Evolutionary conservation across 2,797 vertebrate species (phyloP).

Genomic region (Danio albolineatus): DNA sequence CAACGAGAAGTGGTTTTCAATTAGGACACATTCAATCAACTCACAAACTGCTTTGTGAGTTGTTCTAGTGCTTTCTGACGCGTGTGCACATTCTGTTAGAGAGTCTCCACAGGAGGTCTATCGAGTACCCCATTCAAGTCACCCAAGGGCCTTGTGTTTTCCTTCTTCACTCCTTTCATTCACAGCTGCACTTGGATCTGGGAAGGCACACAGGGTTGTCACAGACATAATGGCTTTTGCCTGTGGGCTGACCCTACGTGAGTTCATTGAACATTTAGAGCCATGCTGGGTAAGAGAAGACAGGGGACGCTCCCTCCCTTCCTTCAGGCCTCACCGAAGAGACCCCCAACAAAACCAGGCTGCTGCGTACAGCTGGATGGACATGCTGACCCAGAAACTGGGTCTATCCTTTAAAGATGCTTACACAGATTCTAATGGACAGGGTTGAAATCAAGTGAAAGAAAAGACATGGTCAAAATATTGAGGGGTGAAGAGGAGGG

Average conservation of each 20-base stretch:
- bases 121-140: constrained; percentile 26
- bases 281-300: constrained; percentile 33
- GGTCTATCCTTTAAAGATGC: constrained; percentile 42
- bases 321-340: constrained; percentile 7
- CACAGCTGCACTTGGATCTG: constrained; percentile 33
- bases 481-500: background rate
- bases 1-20: constrained; percentile 33
- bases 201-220: constrained; percentile 8
- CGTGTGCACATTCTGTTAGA: constrained; percentile 33
- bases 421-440: constrained; percentile 42
- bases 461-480: constrained; percentile 8
- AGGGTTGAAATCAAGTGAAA: constrained; percentile 13
- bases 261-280: constrained; percentile 28
- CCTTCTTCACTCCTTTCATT: constrained; percentile 7
- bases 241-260: constrained; percentile 29
- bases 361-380: constrained; percentile 11
- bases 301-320: background rate
- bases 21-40: constrained; percentile 37
- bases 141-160: constrained; percentile 21
- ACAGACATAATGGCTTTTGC: constrained; percentile 33
- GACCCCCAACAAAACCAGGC: constrained; percentile 14
- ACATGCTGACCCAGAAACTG: constrained; percentile 58
- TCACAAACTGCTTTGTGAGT: constrained; percentile 8
- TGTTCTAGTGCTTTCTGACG: constrained; percentile 17
- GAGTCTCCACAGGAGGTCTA: constrained; percentile 27